Conservation (phyloP, 2,113 vertebrate genomes). For the Trochalopteron elliotii region DNA sequence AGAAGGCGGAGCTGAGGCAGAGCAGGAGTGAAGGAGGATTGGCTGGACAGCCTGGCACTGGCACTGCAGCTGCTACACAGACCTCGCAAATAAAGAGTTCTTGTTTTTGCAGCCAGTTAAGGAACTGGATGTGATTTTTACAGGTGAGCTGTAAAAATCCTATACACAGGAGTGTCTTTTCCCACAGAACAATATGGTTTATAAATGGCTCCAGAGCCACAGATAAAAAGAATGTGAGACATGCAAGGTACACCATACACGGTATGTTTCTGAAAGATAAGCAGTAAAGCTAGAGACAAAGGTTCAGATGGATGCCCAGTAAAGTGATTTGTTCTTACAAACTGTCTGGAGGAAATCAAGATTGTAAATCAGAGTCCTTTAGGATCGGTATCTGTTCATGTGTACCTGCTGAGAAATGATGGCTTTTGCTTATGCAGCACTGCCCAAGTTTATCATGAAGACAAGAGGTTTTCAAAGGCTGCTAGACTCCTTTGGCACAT, state of each 20-base stretch:
- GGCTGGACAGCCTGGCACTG: background rate
- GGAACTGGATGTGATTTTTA: background rate
- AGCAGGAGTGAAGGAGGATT: background rate
- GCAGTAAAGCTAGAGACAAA: background rate
- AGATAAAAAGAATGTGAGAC: background rate
- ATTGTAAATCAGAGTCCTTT: background rate
- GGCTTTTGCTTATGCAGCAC: background rate
- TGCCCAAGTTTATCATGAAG: background rate
- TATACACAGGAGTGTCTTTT: background rate
- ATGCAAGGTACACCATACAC: accelerated
- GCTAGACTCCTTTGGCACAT: constrained; percentile 40
- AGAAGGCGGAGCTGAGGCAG: background rate
- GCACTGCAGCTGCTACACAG: background rate
- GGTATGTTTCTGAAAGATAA: background rate
- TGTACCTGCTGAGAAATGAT: constrained; percentile 14
- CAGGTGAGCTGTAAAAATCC: background rate
- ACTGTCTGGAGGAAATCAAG: background rate
- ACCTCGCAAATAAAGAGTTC: background rate
- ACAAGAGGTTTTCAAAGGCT: constrained; percentile 38
- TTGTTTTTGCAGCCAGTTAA: background rate
- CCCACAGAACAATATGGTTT: background rate
- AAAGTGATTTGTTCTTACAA: background rate
- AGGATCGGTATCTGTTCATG: background rate
- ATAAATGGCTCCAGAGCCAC: background rate
- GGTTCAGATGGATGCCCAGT: background rate